Evolutionary conservation across 2,113 vertebrate genomes (phyloP), one percentile per base, ranked within the genome.

Genomic region (Saguinus imperator): DNA sequence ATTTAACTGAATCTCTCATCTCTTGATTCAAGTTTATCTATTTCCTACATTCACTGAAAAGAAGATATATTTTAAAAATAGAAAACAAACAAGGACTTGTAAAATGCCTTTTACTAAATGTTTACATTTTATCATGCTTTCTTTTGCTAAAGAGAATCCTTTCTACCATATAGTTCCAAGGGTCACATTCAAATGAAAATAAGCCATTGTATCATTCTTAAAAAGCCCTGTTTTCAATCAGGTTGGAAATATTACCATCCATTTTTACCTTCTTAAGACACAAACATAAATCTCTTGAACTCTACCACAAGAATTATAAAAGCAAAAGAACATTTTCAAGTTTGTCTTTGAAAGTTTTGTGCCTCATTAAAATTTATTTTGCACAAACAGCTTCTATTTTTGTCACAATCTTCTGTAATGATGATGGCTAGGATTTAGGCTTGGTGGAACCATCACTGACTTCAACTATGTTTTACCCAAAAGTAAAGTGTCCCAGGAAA

Each of bases 11-110:
- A 87, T 79, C 35, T 77, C 88, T 86, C n/a, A 52, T 68, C 14
- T 77, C 72, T 91, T 77, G 64, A 92, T 90, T 87, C 81, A 97
- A 95, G 89, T 94, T 40, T 91, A 93, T 81, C 13, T 64, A 83
- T 72, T 79, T 87, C 32, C 2, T 94, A 95, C 76, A 8, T 93
- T 96, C 79, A 87, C 70, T 91, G 58, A 89, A 89, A 84, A 89
- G 61, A 72, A 92, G 14, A 58, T 43, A 55, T 87, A 73, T 48
- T 25, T 84, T 85, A 77, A n/a, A 83, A 18, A 87, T 90, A 95
- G 91, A 25, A 48, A 89, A 75, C 94, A 92, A 91, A 75, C 48
- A 87, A 37, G 43, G 20, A 52, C 73, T 87, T 84, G 91, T 55
- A 45, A 97, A 86, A 94, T 93, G n/a, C 18, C 75, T 73, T 72